Evolutionary conservation across 2,797 vertebrate species (phyloP).

Genomic region (Mus caroli): DNA sequence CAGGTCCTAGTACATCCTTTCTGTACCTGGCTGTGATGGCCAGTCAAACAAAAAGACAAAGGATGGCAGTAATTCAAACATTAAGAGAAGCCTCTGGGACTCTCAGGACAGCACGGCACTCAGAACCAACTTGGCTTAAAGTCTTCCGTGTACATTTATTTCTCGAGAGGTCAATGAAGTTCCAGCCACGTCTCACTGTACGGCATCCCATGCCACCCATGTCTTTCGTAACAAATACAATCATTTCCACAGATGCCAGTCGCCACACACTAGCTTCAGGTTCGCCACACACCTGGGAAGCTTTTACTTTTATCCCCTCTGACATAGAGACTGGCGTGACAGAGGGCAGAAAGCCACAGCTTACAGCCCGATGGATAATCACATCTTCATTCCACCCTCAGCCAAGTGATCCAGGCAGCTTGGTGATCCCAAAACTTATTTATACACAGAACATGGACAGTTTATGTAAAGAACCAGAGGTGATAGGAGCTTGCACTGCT

Average conservation of each 20-base stretch:
- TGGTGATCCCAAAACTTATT: neutral
- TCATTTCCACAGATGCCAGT: neutral
- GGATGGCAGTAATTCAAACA: neutral
- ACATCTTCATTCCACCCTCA: neutral
- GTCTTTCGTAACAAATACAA: conserved; percentile 49
- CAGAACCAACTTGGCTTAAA: conserved; percentile 39
- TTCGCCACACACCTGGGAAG: conserved; percentile 47
- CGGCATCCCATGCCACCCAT: neutral
- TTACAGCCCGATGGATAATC: neutral
- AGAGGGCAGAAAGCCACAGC: neutral
- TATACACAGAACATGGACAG: neutral
- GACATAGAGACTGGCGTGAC: neutral
- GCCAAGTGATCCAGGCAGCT: conserved; percentile 56
- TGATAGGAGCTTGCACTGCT: conserved; percentile 69
- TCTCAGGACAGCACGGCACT: neutral
- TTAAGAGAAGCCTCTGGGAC: fast-evolving
- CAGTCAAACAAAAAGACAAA: neutral
- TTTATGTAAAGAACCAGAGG: neutral
- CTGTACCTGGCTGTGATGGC: fast-evolving
- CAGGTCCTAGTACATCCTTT: neutral
- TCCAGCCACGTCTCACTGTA: conserved; percentile 54
- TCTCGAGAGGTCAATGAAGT: neutral
- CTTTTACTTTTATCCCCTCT: neutral
- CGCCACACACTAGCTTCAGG: neutral
- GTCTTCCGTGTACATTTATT: conserved; percentile 80